A percentile compares a stretch with the other conserved stretches of the same genome.
Evolutionary conservation across 2,113 vertebrate species (phyloP).

Genomic region (Labrus mixtus): DNA sequence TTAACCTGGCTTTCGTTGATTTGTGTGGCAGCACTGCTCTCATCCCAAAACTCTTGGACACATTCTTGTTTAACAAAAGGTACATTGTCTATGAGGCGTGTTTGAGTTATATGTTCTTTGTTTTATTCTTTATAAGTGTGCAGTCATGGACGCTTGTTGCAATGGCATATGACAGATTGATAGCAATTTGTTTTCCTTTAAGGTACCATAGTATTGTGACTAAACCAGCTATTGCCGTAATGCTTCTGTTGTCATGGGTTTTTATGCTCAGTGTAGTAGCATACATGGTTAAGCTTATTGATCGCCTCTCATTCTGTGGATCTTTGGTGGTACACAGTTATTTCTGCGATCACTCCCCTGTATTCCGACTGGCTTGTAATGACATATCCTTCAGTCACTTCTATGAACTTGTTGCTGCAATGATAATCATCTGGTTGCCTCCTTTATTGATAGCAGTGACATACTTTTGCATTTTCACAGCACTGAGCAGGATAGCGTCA

Average conservation of each 20-base stretch:
- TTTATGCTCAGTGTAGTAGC: rapidly evolving
- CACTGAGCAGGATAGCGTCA: conserved; percentile 51
- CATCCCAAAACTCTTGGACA: conserved; percentile 70
- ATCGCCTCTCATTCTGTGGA: conserved; percentile 75
- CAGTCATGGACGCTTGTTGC: conserved; percentile 71
- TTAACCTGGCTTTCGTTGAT: conserved; percentile 70
- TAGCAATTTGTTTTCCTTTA: conserved; percentile 76
- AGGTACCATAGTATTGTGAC: conserved; percentile 67
- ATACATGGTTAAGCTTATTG: conserved; percentile 30
- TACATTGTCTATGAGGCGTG: conserved; percentile 68
- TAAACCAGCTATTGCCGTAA: conserved; percentile 13
- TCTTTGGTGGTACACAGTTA: conserved; percentile 65
- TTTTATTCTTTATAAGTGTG: conserved; percentile 31
- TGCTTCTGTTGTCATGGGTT: conserved; percentile 50
- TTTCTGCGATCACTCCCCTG: conserved; percentile 74
- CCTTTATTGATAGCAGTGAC: conserved; percentile 28
- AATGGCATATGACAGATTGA: conserved; percentile 75
- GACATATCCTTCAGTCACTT: not conserved
- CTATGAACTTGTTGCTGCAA: not conserved
- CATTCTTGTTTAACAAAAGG: conserved; percentile 68
- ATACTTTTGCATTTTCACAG: conserved; percentile 49
- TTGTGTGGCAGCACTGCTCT: conserved; percentile 73
- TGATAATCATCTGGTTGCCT: conserved; percentile 11
- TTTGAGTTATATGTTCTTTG: conserved; percentile 76
- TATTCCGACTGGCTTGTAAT: conserved; percentile 69